phyloP scores from a whole-genome alignment of 2,113 vertebrate genomes.

The Bos indicus region DNA sequence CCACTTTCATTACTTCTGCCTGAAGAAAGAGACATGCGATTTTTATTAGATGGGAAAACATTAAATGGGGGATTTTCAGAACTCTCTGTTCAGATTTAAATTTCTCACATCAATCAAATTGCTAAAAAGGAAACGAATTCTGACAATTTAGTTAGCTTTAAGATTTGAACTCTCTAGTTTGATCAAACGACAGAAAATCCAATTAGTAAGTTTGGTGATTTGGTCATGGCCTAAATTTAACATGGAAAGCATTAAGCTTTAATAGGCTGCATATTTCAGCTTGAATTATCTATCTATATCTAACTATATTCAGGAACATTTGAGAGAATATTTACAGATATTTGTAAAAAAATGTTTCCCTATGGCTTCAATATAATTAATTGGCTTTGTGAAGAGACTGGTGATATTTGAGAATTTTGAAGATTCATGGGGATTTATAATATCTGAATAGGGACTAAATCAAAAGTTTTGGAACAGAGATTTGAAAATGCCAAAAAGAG shows the following conservation, averaged over 20 bases:
- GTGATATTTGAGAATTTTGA: constrained; percentile 30
- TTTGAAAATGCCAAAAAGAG: constrained; percentile 26
- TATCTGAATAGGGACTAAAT: not conserved
- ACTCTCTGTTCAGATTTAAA: not conserved
- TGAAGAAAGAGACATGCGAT: not conserved
- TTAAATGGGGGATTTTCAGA: not conserved
- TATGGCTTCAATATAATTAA: not conserved
- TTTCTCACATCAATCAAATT: not conserved
- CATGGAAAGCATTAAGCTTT: constrained; percentile 32
- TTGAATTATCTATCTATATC: not conserved
- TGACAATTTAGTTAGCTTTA: constrained; percentile 72
- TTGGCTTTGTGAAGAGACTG: not conserved
- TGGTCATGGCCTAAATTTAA: constrained; percentile 79
- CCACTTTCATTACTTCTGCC: not conserved
- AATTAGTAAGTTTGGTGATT: constrained; percentile 77
- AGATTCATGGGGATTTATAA: not conserved
- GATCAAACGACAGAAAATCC: constrained; percentile 73
- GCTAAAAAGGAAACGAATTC: not conserved
- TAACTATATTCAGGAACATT: constrained; percentile 29
- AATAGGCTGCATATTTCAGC: not conserved
- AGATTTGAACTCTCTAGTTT: constrained; percentile 75
- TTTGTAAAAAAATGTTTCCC: not conserved
- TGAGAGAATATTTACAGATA: constrained; percentile 5
- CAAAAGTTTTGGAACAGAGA: not conserved
- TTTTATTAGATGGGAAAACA: not conserved